Conservation (phyloP, 2,888 invertebrate genomes). For the Eupelmus urozonus region DNA sequence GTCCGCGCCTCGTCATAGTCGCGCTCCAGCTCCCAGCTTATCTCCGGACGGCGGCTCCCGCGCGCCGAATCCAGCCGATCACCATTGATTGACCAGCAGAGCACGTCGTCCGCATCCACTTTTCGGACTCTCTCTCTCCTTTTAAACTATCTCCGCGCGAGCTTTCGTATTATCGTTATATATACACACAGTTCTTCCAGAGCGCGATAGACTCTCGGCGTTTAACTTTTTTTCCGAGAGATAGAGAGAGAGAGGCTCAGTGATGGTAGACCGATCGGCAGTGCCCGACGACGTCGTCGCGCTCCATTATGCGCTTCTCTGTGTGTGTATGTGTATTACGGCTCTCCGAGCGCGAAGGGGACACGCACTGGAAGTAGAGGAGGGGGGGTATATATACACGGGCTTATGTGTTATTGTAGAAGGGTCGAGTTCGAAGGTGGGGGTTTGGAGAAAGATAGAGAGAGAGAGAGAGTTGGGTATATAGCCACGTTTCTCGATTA, state of each 20-base stretch:
- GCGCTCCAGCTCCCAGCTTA: not conserved
- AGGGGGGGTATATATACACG: not conserved
- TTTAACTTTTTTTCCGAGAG: not conserved
- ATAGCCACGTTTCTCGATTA: constrained; percentile 39
- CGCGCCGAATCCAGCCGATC: not conserved
- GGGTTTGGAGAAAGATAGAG: constrained; percentile 1
- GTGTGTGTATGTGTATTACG: not conserved
- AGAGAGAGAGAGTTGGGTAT: not conserved
- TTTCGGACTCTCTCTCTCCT: constrained; percentile 2
- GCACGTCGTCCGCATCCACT: not conserved
- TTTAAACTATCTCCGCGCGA: not conserved
- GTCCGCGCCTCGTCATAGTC: constrained; percentile 50
- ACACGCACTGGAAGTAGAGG: too few relatives aligned
- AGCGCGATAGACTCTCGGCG: too few relatives aligned
- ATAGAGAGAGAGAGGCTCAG: too few relatives aligned
- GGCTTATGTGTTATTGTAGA: too few relatives aligned
- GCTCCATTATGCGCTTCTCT: constrained; percentile 15
- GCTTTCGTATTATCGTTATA: not conserved
- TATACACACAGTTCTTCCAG: too few relatives aligned
- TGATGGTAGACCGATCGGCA: constrained; percentile 2
- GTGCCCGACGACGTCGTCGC: constrained; percentile 24
- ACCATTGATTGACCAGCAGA: constrained; percentile 21
- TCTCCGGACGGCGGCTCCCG: constrained; percentile 7
- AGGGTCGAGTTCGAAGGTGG: not conserved
- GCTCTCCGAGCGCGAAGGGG: too few relatives aligned